Evolutionary conservation across 2,888 invertebrate species (phyloP).

Genomic region (Cyaniris semiargus): DNA sequence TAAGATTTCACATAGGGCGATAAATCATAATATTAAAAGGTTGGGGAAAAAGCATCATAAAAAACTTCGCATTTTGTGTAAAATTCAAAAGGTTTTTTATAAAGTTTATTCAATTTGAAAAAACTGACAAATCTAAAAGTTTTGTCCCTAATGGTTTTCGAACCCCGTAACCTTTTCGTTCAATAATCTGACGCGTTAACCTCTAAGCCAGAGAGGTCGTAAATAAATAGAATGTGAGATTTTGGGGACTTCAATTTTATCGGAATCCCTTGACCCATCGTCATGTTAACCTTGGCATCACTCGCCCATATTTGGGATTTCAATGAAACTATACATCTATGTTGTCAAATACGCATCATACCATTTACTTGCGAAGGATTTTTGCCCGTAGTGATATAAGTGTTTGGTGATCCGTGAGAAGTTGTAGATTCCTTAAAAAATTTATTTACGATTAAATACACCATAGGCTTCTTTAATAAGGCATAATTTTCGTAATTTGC

Average conservation of each 20-base stretch:
- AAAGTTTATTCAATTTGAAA: no score
- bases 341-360: not conserved
- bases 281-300: constrained; percentile 4
- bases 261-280: not conserved
- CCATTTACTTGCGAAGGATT: not conserved
- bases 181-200: not conserved
- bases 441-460: no score
- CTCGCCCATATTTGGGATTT: constrained; percentile 10
- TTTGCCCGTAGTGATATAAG: not conserved
- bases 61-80: no score
- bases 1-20: not conserved
- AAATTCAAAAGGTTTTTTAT: no score
- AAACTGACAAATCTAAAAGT: not conserved
- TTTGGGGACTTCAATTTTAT: not conserved
- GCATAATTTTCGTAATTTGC: not conserved
- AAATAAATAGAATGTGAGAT: not conserved
- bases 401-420: not conserved
- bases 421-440: no score
- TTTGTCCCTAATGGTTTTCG: not conserved
- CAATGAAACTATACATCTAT: not conserved
- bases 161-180: not conserved
- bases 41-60: no score
- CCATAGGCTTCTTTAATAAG: no score
- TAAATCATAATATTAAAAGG: no score
- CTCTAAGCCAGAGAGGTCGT: not conserved